These are phyloP conservation scores for Caenorhabditis becei DNA, from an alignment of 2,888 invertebrate genomes.

Conservation along the genomic window DNA sequence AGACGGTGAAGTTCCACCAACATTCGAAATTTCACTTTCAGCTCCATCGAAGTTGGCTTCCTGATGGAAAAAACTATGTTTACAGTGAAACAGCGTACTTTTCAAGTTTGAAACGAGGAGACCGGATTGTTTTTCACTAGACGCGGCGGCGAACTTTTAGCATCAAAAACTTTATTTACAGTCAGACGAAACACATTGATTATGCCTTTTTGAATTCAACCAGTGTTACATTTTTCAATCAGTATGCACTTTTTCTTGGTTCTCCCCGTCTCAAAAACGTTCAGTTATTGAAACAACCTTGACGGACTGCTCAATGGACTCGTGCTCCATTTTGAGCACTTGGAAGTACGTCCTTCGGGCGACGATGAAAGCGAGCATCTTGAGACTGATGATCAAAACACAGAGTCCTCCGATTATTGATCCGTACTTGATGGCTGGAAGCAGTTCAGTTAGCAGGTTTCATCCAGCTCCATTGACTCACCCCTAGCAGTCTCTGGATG, in stretches of 20 bases:
- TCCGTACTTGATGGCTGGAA: conserved; percentile 70
- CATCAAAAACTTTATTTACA: conserved; percentile 18
- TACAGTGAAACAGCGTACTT: too few species aligned
- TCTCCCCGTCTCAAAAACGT: conserved; percentile 39
- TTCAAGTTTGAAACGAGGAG: conserved; percentile 21
- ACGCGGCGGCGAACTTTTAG: neutral
- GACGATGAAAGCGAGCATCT: conserved; percentile 62
- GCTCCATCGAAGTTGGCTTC: conserved; percentile 40
- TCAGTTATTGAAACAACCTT: conserved; percentile 46
- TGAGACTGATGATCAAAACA: conserved; percentile 60
- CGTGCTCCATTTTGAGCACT: conserved; percentile 57
- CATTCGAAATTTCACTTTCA: conserved; percentile 61
- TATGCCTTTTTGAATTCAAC: neutral
- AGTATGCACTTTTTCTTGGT: neutral
- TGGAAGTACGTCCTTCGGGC: conserved; percentile 59
- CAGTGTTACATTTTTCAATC: neutral
- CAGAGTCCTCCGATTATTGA: conserved; percentile 63
- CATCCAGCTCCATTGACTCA: conserved; percentile 8
- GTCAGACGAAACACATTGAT: neutral
- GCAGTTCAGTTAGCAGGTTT: neutral
- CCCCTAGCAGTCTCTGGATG: conserved; percentile 70
- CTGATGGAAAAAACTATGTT: too few species aligned
- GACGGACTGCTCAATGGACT: conserved; percentile 32
- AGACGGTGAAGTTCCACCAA: conserved; percentile 54
- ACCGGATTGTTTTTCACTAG: neutral